Conservation (phyloP, 2,797 vertebrate genomes). For the Distichodus sexfasciatus region DNA sequence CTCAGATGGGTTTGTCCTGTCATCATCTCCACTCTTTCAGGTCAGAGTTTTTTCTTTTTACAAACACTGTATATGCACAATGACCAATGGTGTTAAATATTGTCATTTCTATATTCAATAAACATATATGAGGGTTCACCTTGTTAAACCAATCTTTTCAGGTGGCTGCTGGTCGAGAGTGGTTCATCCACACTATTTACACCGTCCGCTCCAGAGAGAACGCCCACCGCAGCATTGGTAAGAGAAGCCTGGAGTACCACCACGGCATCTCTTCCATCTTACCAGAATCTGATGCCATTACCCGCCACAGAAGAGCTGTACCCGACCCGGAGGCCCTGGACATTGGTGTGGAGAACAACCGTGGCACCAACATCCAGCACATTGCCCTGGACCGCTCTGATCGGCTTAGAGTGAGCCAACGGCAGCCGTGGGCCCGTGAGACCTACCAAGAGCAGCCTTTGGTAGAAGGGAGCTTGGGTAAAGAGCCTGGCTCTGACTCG, state of each 20-base stretch:
- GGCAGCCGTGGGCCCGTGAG: constrained; percentile 61
- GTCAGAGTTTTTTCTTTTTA: constrained; percentile 44
- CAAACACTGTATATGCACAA: neutral
- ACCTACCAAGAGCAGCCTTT: constrained; percentile 57
- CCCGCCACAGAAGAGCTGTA: constrained; percentile 56
- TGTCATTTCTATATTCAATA: too few species aligned
- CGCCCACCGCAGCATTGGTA: constrained; percentile 71
- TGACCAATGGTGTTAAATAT: too few species aligned
- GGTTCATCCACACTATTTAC: constrained; percentile 80
- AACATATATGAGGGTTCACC: neutral
- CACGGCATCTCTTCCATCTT: constrained; percentile 60
- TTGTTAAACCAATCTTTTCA: constrained; percentile 43
- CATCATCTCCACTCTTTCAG: constrained; percentile 81
- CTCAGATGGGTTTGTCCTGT: constrained; percentile 75
- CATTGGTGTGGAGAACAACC: constrained; percentile 69
- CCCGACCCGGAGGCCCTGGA: constrained; percentile 56
- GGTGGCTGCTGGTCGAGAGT: constrained; percentile 79
- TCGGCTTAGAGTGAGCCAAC: constrained; percentile 66
- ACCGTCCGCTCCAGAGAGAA: constrained; percentile 72
- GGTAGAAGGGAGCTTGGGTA: constrained; percentile 65
- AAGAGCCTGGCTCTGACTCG: constrained; percentile 52
- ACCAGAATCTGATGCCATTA: constrained; percentile 1
- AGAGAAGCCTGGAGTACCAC: constrained; percentile 75
- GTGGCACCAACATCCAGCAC: constrained; percentile 78
- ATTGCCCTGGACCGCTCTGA: constrained; percentile 68